Percentiles rank a stretch among this genome's conserved stretches.
Evolutionary conservation across 1,140 invertebrate genomes (phyloP).

Genomic region (Triops cancriformis): DNA sequence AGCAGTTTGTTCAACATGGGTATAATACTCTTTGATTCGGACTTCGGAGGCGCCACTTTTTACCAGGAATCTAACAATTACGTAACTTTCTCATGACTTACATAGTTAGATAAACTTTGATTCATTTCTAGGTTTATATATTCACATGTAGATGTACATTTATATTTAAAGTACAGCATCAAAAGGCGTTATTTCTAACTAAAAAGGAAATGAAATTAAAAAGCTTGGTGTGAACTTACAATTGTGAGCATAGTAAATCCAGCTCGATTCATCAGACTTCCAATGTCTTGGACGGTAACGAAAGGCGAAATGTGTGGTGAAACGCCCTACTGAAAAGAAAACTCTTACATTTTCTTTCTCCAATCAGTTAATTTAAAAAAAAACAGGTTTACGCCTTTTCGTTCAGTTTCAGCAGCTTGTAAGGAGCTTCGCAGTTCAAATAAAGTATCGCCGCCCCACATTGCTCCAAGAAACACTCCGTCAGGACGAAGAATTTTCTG

Average conservation of each 20-base stretch:
- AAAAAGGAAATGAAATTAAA: too few species aligned
- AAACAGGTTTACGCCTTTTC: slow-evolving; percentile 54
- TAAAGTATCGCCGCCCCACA: slow-evolving; percentile 95
- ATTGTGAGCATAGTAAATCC: slow-evolving; percentile 93
- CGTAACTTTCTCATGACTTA: too few species aligned
- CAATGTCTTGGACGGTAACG: slow-evolving; percentile 71
- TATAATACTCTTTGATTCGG: neutral
- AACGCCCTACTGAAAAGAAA: slow-evolving; percentile 54
- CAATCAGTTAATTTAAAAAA: slow-evolving; percentile 19
- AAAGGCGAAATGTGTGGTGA: slow-evolving; percentile 92
- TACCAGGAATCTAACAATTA: too few species aligned
- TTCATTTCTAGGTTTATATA: too few species aligned
- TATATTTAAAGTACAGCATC: too few species aligned
- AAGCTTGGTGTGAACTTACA: slow-evolving; percentile 41
- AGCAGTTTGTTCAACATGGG: neutral
- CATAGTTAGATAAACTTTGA: too few species aligned
- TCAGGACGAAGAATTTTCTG: slow-evolving; percentile 71
- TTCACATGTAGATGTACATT: too few species aligned
- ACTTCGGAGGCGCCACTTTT: neutral
- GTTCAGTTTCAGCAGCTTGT: slow-evolving; percentile 88
- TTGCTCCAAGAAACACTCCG: slow-evolving; percentile 83
- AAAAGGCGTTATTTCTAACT: too few species aligned
- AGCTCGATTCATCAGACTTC: slow-evolving; percentile 65
- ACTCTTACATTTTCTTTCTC: slow-evolving; percentile 22
- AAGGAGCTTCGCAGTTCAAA: slow-evolving; percentile 84